Conservation (phyloP, 1,140 invertebrate genomes). For the Pachyrhynchus sulphureomaculatus region DNA sequence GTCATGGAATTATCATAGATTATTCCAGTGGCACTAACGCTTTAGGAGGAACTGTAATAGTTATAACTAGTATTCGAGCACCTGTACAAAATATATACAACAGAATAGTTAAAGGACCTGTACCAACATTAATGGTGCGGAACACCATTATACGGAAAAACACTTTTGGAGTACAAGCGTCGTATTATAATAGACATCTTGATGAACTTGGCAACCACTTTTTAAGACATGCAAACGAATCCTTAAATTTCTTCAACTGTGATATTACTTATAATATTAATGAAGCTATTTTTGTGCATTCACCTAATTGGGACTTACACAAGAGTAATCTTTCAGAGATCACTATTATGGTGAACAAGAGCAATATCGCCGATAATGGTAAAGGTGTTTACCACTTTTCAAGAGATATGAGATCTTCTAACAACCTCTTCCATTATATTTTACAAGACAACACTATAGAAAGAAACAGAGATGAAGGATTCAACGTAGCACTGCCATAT, state of each 20-base stretch:
- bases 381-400: constrained; percentile 84
- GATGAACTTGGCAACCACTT: constrained; percentile 83
- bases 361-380: constrained; percentile 80
- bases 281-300: constrained; percentile 79
- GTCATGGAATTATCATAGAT: constrained; percentile 77
- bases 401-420: constrained; percentile 85
- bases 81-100: constrained; percentile 69
- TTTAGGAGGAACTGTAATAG: constrained; percentile 79
- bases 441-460: constrained; percentile 86
- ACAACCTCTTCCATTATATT: constrained; percentile 93
- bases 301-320: constrained; percentile 81
- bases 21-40: constrained; percentile 79
- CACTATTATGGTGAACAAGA: constrained; percentile 81
- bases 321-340: constrained; percentile 82
- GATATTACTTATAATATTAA: constrained; percentile 77
- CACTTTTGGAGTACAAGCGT: constrained; percentile 74
- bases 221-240: constrained; percentile 84
- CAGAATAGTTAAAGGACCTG: constrained; percentile 71
- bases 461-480: constrained; percentile 78
- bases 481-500: constrained; percentile 84
- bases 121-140: constrained; percentile 69
- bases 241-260: constrained; percentile 74
- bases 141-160: constrained; percentile 80
- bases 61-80: constrained; percentile 72
- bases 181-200: constrained; percentile 87